phyloP scores from a whole-genome alignment of 2,113 vertebrate genomes.

The Odontophorus gujanensis region DNA sequence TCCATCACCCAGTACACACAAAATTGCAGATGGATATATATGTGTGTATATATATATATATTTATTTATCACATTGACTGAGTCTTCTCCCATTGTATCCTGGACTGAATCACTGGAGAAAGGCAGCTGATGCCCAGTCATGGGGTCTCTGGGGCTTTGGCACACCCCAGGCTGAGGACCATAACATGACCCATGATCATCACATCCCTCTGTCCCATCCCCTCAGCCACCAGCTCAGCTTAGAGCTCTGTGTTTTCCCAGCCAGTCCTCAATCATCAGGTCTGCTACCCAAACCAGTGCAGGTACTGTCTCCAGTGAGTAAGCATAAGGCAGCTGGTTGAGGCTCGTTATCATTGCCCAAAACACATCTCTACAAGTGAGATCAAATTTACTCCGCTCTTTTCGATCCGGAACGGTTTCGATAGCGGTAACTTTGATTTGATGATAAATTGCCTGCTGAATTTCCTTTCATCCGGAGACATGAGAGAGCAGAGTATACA shows the following conservation, averaged over 20 bases:
- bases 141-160: not conserved
- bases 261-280: not conserved
- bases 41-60: too few species aligned
- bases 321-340: not conserved
- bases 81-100: not conserved
- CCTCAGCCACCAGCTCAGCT: not conserved
- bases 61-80: not conserved
- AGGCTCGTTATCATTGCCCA: not conserved
- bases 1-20: fast-evolving
- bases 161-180: not conserved
- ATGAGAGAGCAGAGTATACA: not conserved
- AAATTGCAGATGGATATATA: not conserved
- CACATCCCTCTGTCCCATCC: not conserved
- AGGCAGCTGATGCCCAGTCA: not conserved
- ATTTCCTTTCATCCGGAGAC: constrained; percentile 18
- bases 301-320: not conserved
- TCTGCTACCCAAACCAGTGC: not conserved
- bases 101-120: too few species aligned
- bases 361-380: not conserved
- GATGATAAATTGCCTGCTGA: not conserved
- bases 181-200: not conserved
- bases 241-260: not conserved
- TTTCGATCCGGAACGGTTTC: constrained; percentile 11
- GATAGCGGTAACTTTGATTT: not conserved
- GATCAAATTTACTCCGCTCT: not conserved